These are phyloP conservation scores for Chaunax sp. DNA, from an alignment of 2,797 vertebrate genomes.

Conservation along the genomic window DNA sequence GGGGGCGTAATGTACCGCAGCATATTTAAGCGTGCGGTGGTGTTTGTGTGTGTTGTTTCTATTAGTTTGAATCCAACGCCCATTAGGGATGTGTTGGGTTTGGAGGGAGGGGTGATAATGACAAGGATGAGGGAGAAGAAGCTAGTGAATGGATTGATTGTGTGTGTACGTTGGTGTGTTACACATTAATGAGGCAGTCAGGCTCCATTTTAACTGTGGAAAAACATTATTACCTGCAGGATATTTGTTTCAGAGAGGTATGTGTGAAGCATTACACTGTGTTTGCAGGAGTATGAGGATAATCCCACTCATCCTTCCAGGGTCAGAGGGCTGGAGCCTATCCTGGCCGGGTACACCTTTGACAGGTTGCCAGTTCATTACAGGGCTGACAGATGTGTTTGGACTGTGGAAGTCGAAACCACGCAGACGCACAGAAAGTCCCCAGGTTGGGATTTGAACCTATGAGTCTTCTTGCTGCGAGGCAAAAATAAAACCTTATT, in stretches of 20 bases:
- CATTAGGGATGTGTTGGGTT: slow-evolving; percentile 15
- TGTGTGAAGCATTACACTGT: neutral
- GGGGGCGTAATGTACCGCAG: neutral
- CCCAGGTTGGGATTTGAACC: no score
- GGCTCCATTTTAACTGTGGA: neutral
- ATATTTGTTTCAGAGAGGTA: neutral
- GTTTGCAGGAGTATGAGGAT: neutral
- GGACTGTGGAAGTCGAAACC: no score
- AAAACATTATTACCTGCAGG: slow-evolving; percentile 5
- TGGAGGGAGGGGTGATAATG: slow-evolving; percentile 18
- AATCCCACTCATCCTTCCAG: no score
- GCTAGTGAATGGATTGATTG: slow-evolving; percentile 25
- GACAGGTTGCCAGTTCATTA: no score
- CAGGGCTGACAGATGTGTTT: no score
- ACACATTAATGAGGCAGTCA: neutral
- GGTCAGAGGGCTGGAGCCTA: no score
- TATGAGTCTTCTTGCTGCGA: no score
- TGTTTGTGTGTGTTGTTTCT: slow-evolving; percentile 17
- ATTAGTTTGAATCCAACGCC: slow-evolving; percentile 51
- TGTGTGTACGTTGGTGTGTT: slow-evolving; percentile 25
- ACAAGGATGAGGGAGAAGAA: slow-evolving; percentile 24
- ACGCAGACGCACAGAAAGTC: no score
- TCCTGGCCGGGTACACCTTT: no score
- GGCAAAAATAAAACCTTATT: no score
- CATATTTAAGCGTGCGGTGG: slow-evolving; percentile 26